Percentiles rank a stretch among this genome's conserved stretches.
Evolutionary conservation across 2,113 vertebrate species (phyloP).

Genomic region (Pollimyrus isidori): DNA sequence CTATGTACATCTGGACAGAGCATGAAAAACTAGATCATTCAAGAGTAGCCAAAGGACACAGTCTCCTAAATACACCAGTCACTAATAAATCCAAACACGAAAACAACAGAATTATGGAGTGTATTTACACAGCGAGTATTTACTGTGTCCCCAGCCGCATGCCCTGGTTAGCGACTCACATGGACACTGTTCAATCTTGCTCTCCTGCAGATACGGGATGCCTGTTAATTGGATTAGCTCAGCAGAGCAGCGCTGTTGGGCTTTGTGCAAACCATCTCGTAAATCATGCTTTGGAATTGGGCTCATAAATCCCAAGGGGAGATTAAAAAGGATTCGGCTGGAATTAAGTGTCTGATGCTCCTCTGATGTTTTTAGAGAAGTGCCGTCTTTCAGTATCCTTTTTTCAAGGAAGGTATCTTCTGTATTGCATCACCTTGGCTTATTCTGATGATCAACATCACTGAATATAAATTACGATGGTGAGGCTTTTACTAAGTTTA

Average conservation of each 20-base stretch:
- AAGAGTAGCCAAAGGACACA: not conserved
- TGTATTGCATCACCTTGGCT: not conserved
- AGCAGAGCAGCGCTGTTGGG: constrained; percentile 19
- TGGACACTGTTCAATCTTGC: not conserved
- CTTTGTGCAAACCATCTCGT: constrained; percentile 27
- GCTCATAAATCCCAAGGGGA: constrained; percentile 24
- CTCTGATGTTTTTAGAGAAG: constrained; percentile 17
- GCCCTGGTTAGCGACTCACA: not conserved
- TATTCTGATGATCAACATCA: not conserved
- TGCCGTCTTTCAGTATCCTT: not conserved
- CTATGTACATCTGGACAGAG: not conserved
- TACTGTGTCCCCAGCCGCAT: not conserved
- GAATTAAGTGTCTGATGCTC: constrained; percentile 28
- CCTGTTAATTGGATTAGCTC: constrained; percentile 34
- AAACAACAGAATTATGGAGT: not conserved
- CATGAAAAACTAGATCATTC: not conserved
- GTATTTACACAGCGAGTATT: not conserved
- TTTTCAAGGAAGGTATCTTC: not conserved
- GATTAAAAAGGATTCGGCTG: constrained; percentile 34
- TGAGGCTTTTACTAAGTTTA: not conserved
- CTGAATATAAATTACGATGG: not conserved
- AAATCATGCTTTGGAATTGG: constrained; percentile 29
- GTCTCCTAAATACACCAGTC: not conserved
- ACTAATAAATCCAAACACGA: not conserved
- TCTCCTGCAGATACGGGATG: constrained; percentile 13